Conservation (phyloP, 2,113 vertebrate species). For the Hassar affinis region DNA sequence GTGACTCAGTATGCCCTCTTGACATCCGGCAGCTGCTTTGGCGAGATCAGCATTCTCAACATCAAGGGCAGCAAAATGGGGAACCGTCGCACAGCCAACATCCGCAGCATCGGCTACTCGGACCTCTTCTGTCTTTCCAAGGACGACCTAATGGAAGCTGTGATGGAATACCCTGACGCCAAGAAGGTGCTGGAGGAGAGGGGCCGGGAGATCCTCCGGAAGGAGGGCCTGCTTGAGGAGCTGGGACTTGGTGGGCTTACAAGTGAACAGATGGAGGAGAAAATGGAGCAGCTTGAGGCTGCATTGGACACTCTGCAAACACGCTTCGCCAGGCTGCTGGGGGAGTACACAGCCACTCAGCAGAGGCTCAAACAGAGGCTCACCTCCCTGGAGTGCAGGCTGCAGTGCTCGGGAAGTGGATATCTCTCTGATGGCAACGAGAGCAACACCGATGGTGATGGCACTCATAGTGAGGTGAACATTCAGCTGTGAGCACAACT, state of each 20-base stretch:
- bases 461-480: constrained; percentile 68
- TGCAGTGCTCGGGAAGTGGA: constrained; percentile 73
- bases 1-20: constrained; percentile 84
- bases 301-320: constrained; percentile 82
- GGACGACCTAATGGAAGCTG: constrained; percentile 91
- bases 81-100: constrained; percentile 91
- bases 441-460: constrained; percentile 67
- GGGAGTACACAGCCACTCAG: constrained; percentile 83
- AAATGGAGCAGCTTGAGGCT: constrained; percentile 80
- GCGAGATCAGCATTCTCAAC: constrained; percentile 96
- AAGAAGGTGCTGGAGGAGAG: constrained; percentile 89
- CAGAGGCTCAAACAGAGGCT: constrained; percentile 86
- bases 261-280: constrained; percentile 78
- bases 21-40: constrained; percentile 90
- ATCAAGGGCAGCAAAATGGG: constrained; percentile 98
- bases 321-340: constrained; percentile 80
- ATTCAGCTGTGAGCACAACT: constrained; percentile 61
- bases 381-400: constrained; percentile 75
- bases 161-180: constrained; percentile 92
- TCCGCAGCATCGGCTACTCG: constrained; percentile 92
- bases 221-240: constrained; percentile 94
- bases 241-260: constrained; percentile 71
- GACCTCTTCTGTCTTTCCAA: constrained; percentile 97
- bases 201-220: constrained; percentile 88
- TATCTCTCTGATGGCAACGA: constrained; percentile 77